phyloP scores from a whole-genome alignment of 64 coral and sea anemone species.

The Orbicella faveolata region DNA sequence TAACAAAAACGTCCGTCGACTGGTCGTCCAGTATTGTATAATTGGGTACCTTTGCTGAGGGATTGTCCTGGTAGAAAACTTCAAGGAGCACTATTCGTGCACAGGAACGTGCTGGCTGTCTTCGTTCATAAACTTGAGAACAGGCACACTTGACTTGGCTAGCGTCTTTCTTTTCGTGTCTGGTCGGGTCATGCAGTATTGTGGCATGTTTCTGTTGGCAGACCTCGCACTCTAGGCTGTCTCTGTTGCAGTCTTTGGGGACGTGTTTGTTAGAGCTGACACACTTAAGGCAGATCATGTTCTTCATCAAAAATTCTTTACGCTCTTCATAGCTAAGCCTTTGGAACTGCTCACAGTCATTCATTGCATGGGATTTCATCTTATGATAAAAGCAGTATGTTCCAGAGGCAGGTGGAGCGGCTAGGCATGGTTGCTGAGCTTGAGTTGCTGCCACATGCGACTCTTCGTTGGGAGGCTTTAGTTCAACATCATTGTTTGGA shows the following conservation, averaged over 20 bases:
- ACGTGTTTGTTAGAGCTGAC: slow-evolving; percentile 38
- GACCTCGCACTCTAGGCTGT: slow-evolving; percentile 32
- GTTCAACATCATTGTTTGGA: neutral
- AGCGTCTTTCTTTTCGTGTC: slow-evolving; percentile 1
- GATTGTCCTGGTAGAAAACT: slow-evolving; percentile 54
- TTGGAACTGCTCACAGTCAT: slow-evolving; percentile 50
- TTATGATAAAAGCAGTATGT: slow-evolving; percentile 70
- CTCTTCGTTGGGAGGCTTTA: slow-evolving; percentile 15
- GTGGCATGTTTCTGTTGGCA: slow-evolving; percentile 64
- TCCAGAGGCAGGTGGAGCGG: neutral
- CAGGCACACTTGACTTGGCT: slow-evolving; percentile 25
- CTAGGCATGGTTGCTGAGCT: slow-evolving; percentile 5
- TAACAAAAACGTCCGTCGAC: slow-evolving; percentile 39
- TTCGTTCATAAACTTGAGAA: slow-evolving; percentile 38
- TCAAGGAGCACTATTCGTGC: slow-evolving; percentile 38
- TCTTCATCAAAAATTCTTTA: slow-evolving; percentile 55
- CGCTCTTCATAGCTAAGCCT: slow-evolving; percentile 46
- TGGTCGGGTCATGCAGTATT: slow-evolving; percentile 41
- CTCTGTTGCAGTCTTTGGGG: slow-evolving; percentile 46
- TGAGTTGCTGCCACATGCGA: slow-evolving; percentile 4
- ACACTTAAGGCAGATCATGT: slow-evolving; percentile 61
- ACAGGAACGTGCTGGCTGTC: slow-evolving; percentile 11
- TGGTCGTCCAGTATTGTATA: slow-evolving; percentile 39
- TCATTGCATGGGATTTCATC: slow-evolving; percentile 18
- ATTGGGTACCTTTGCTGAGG: neutral